Conservation (phyloP, 1,140 invertebrate genomes). For the Phymastichus coffea region DNA sequence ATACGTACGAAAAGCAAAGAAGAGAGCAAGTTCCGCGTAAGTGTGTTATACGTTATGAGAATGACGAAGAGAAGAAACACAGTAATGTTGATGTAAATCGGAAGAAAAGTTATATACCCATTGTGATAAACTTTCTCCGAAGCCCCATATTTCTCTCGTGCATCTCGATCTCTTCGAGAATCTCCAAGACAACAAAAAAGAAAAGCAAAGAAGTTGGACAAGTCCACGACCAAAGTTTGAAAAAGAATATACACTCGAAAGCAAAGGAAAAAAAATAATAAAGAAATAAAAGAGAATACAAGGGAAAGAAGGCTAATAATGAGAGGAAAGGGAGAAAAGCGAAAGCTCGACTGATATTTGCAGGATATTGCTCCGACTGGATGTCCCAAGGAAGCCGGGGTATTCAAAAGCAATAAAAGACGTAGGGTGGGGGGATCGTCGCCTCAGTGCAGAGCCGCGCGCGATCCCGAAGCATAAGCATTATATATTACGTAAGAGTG, state of each 20-base stretch:
- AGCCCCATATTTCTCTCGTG: too few relatives aligned
- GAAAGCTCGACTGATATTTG: slow-evolving; percentile 53
- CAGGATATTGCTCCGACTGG: slow-evolving; percentile 56
- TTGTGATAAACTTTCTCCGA: too few relatives aligned
- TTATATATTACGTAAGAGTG: slow-evolving; percentile 13
- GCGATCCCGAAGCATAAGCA: slow-evolving; percentile 14
- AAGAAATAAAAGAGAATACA: slow-evolving; percentile 1
- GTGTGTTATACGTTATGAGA: too few relatives aligned
- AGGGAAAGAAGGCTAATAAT: slow-evolving; percentile 25
- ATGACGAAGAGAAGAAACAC: too few relatives aligned
- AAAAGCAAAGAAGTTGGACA: not conserved
- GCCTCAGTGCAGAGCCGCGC: not conserved
- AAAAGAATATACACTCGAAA: slow-evolving; percentile 16
- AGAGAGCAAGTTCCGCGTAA: not conserved
- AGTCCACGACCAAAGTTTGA: not conserved
- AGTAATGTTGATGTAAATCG: too few relatives aligned
- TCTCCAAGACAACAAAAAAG: not conserved
- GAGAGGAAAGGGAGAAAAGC: not conserved
- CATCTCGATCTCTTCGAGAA: not conserved
- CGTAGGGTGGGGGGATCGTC: slow-evolving; percentile 33
- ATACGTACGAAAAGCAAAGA: not conserved
- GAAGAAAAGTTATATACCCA: too few relatives aligned
- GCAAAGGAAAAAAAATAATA: slow-evolving; percentile 21
- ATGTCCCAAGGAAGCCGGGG: slow-evolving; percentile 54
- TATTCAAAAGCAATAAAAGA: slow-evolving; percentile 57